Evolutionary conservation across 2,888 invertebrate species (phyloP).

Genomic region (Pediacus dermestoides): DNA sequence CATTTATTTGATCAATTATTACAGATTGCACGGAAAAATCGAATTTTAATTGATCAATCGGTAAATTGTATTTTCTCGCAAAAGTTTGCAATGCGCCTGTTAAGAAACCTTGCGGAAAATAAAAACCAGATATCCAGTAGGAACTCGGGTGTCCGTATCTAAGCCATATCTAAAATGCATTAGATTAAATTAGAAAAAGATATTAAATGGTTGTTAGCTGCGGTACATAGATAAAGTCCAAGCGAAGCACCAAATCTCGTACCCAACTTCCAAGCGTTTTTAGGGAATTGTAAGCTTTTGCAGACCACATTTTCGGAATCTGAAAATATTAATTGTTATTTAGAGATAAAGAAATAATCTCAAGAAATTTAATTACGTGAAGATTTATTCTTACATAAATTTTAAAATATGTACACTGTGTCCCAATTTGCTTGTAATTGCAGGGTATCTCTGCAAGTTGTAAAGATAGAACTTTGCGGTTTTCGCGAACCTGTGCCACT

Average conservation of each 20-base stretch:
- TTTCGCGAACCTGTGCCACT: too few relatives aligned
- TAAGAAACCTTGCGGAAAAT: slow-evolving; percentile 90
- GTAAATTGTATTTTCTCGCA: slow-evolving; percentile 79
- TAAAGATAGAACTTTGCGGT: too few relatives aligned
- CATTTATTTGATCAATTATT: slow-evolving; percentile 64
- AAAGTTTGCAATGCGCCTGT: slow-evolving; percentile 87
- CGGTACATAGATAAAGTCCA: slow-evolving; percentile 72
- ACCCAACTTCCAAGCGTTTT: slow-evolving; percentile 87
- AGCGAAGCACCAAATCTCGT: slow-evolving; percentile 72
- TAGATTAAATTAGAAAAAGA: too few relatives aligned
- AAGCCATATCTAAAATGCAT: slow-evolving; percentile 64
- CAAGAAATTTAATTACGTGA: too few relatives aligned
- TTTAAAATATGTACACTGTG: too few relatives aligned
- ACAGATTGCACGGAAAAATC: slow-evolving; percentile 66
- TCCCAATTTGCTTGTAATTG: too few relatives aligned
- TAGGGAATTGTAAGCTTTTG: slow-evolving; percentile 80
- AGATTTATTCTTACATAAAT: too few relatives aligned
- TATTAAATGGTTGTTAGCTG: too few relatives aligned
- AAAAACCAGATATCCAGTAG: slow-evolving; percentile 91
- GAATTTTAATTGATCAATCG: slow-evolving; percentile 81
- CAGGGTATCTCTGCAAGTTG: too few relatives aligned
- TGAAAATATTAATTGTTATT: slow-evolving; percentile 29
- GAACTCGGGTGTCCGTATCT: slow-evolving; percentile 69
- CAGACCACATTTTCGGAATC: slow-evolving; percentile 80
- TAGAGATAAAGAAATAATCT: slow-evolving; percentile 4